Base-by-base conservation (phyloP, 2,113 vertebrate genomes). In the Condylura cristata region DNA sequence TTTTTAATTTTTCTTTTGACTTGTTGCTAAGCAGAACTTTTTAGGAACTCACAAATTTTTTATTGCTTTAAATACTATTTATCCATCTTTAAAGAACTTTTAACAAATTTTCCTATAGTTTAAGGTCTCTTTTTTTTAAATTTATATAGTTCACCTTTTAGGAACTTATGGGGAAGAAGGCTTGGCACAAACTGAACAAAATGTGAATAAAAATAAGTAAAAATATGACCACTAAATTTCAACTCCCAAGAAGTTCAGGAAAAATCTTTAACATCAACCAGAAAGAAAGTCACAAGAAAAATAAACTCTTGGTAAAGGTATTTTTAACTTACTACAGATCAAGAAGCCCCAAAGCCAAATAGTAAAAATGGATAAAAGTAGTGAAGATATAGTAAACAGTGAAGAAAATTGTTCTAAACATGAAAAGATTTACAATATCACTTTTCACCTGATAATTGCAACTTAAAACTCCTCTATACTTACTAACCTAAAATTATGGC, bases 371-470 rank as follows among this genome's bases (percentile, higher is more conserved):
- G 34, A 16, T 13, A 76, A 63, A 72, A 72, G 5, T 61, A 61
- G 3, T 79, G 3, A 65, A 6, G 4, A 37, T 79, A 46, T 8
- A 80, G n/a, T 28, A 51, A 28, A 79, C 1, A 72, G 28, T 61
- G 78, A 83, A 92, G 14, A 41, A 91, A 83, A 56, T 60, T 17
- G 70, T 60, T 83, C n/a, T 37, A 91, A 88, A 89, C 9, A 46
- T 46, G 8, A 74, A 89, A 65, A 74, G 4, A 89, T 61, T 6
- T 4, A 70, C 51, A 82, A 39, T 89, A 81, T 75, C 51, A 85
- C 10, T 71, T 85, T 85, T 85, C 1, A n/a, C 17, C n/a, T n/a
- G n/a, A 53, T n/a, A 11, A 80, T 74, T 86, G 68, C 28, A 70
- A 91, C 60, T 72, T 34, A 58, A 94, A 92, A 51, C 18, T 85